Percentiles rank a stretch among this genome's conserved stretches.
These are phyloP conservation scores for Neolamprologus tretocephalus DNA, from an alignment of 2,113 vertebrate species.

Conservation along the genomic window DNA sequence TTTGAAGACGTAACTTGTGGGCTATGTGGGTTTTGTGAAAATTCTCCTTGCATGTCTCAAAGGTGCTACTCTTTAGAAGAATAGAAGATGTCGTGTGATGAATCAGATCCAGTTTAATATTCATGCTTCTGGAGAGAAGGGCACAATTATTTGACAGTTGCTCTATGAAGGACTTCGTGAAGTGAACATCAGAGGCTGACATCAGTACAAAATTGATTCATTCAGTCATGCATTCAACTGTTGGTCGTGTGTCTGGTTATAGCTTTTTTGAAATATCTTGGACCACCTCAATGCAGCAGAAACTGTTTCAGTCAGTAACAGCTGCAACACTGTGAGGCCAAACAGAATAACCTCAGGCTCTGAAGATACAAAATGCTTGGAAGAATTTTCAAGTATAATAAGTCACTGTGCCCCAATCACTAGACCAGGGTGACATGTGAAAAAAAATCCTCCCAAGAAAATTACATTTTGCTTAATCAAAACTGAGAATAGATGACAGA, in stretches of 20 bases:
- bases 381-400: background rate
- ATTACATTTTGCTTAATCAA: background rate
- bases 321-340: background rate
- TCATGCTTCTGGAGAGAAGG: background rate
- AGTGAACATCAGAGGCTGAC: background rate
- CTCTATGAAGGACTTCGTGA: background rate
- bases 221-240: background rate
- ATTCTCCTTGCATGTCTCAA: background rate
- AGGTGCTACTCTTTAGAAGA: background rate
- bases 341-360: background rate
- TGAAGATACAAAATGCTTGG: background rate
- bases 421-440: background rate
- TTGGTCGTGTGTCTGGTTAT: background rate
- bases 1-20: background rate
- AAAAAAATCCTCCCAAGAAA: background rate
- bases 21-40: background rate
- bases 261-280: background rate
- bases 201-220: background rate
- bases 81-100: background rate
- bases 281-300: background rate
- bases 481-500: background rate
- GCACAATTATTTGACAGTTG: background rate
- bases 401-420: background rate
- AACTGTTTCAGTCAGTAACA: background rate
- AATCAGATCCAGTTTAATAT: background rate